A percentile compares a stretch with the other conserved stretches of the same genome.
These are phyloP conservation scores for Cyprinodon brontotheroides DNA, from an alignment of 2,113 vertebrate species.

Conservation along the genomic window DNA sequence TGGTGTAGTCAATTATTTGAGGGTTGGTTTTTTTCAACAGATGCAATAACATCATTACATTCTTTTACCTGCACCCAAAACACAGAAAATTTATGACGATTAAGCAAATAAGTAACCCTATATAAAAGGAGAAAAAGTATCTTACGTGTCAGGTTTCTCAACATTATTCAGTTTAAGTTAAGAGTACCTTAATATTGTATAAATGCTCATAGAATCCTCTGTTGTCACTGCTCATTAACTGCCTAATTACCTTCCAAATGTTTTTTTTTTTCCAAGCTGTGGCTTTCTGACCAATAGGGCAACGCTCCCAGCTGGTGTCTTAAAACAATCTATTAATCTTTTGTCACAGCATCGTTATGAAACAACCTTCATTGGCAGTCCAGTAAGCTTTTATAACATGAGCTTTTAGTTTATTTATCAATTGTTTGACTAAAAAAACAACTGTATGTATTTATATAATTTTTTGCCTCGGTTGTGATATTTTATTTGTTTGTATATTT, in stretches of 20 bases:
- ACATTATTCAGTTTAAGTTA: conserved; percentile 35
- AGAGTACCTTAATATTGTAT: conserved; percentile 25
- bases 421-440: neutral
- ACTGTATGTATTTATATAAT: too few species aligned
- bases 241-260: conserved; percentile 77
- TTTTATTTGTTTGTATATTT: neutral
- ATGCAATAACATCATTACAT: neutral
- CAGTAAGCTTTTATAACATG: conserved; percentile 25
- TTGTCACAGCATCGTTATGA: conserved; percentile 38
- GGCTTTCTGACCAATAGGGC: conserved; percentile 72
- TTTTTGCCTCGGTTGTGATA: neutral
- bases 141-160: conserved; percentile 7
- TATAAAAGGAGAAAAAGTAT: neutral
- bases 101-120: neutral
- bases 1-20: neutral
- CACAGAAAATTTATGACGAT: conserved; percentile 1
- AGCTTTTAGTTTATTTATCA: conserved; percentile 3
- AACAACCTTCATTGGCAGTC: conserved; percentile 30
- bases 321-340: conserved; percentile 75
- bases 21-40: neutral
- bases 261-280: conserved; percentile 73
- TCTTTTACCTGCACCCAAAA: neutral
- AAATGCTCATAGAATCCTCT: conserved; percentile 52
- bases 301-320: conserved; percentile 72
- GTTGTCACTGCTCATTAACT: conserved; percentile 78